Evolutionary conservation across 1,140 invertebrate genomes (phyloP).

Genomic region (Metopolophium dirhodum): DNA sequence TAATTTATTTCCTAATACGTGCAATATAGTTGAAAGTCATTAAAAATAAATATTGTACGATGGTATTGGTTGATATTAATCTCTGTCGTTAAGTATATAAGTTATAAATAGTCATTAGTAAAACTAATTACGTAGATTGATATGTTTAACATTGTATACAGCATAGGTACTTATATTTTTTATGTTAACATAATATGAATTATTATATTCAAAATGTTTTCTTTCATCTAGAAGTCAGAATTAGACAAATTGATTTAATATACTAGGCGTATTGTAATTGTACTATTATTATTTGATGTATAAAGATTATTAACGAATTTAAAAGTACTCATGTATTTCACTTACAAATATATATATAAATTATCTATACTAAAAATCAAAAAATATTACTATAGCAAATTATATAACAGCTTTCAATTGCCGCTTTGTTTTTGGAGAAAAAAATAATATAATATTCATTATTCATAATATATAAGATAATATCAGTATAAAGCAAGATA

Average conservation of each 20-base stretch:
- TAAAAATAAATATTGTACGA: not conserved
- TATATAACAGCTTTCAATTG: not conserved
- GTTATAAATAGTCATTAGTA: not conserved
- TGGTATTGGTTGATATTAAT: not conserved
- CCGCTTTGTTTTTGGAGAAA: not conserved
- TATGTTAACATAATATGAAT: no score
- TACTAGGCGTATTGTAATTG: accelerated
- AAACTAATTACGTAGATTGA: not conserved
- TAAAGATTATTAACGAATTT: no score
- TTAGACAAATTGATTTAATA: not conserved
- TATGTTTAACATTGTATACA: not conserved
- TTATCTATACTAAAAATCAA: no score
- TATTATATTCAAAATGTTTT: not conserved
- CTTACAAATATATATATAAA: no score
- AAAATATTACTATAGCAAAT: no score
- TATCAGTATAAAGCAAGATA: not conserved
- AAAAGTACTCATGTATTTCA: no score
- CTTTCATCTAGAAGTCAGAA: not conserved
- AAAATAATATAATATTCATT: not conserved
- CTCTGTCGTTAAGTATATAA: not conserved
- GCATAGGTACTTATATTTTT: not conserved
- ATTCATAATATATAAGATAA: no score
- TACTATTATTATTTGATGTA: not conserved
- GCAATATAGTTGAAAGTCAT: not conserved
- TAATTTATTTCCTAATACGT: not conserved